Percentiles rank a stretch among this genome's conserved stretches.
Conservation (phyloP, 2,113 vertebrate species). For the Heterochromis multidens region DNA sequence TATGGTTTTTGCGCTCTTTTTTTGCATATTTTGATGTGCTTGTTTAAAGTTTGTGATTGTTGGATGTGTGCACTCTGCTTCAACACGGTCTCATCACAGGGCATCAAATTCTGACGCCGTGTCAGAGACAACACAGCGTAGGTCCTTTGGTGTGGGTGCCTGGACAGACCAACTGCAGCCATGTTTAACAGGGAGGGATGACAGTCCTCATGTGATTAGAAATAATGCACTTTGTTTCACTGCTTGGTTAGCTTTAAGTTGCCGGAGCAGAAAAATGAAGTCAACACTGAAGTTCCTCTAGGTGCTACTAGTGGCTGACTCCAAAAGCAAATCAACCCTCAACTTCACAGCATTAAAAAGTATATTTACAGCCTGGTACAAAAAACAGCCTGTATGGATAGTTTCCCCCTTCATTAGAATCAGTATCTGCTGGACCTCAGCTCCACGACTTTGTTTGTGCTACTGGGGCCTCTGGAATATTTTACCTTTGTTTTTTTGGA, state of each 20-base stretch:
- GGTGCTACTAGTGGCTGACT: background rate
- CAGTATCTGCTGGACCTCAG: background rate
- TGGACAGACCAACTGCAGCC: background rate
- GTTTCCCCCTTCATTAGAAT: background rate
- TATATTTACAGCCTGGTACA: background rate
- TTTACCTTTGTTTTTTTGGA: background rate
- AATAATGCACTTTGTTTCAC: background rate
- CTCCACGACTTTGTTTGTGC: background rate
- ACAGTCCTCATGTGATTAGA: background rate
- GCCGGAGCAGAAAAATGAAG: accelerated
- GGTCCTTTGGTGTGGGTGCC: background rate
- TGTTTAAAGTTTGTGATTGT: background rate
- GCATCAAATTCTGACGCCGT: too few relatives aligned
- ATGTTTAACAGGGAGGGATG: background rate
- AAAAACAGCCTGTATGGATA: background rate
- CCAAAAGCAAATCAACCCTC: too few relatives aligned
- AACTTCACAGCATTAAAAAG: background rate
- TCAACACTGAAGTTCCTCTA: background rate
- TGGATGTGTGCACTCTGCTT: background rate
- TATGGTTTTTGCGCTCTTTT: background rate
- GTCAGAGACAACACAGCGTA: background rate
- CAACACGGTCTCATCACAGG: background rate
- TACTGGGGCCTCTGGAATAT: background rate
- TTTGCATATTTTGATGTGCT: background rate
- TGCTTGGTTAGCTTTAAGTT: background rate